These are phyloP conservation scores for Castor canadensis DNA, from an alignment of 2,113 vertebrate species.

Conservation along the genomic window DNA sequence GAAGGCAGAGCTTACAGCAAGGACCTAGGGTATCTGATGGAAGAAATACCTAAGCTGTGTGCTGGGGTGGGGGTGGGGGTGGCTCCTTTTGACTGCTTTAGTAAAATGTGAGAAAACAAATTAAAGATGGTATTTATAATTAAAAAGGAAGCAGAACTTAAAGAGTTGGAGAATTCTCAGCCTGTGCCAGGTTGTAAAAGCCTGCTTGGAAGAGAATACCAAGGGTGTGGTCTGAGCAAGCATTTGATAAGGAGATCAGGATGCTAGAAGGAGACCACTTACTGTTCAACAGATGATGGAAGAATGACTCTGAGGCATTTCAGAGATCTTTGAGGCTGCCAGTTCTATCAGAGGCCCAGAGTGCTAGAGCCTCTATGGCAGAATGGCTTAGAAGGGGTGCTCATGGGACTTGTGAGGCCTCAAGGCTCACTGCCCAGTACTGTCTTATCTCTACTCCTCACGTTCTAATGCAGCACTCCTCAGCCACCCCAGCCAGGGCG, in stretches of 20 bases:
- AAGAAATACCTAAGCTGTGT: neutral
- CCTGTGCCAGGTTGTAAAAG: neutral
- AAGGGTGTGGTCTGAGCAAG: neutral
- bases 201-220: neutral
- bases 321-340: neutral
- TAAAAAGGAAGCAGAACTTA: neutral
- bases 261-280: neutral
- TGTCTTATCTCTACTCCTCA: neutral
- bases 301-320: neutral
- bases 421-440: neutral
- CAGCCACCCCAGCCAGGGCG: neutral
- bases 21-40: neutral
- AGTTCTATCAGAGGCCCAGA: neutral
- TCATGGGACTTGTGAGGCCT: neutral
- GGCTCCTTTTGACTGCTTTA: neutral
- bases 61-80: neutral
- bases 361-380: neutral
- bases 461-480: neutral
- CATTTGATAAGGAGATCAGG: neutral
- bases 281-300: neutral
- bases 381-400: neutral
- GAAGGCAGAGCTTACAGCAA: neutral
- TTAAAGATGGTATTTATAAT: neutral
- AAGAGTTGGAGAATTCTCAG: neutral
- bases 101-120: neutral